Percentiles rank a stretch among this genome's conserved stretches.
Evolutionary conservation across 92 coral and sea anemone species (phyloP).

Genomic region (Epizoanthus illoricatus): DNA sequence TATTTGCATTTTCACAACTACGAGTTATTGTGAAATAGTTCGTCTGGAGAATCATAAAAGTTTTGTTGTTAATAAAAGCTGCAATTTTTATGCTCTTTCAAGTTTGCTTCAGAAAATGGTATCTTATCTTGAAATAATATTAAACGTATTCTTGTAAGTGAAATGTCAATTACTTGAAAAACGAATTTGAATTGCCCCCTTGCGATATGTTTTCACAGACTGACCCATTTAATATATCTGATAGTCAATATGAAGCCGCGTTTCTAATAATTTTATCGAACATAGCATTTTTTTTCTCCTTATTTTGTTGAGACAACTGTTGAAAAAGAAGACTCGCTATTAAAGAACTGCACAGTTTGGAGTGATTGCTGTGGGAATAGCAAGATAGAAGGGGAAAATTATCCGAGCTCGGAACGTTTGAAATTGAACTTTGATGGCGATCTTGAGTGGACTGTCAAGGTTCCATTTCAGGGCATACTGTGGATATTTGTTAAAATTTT

Average conservation of each 20-base stretch:
- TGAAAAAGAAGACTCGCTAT: not conserved
- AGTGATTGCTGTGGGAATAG: no score
- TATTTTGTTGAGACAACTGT: not conserved
- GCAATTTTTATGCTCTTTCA: not conserved
- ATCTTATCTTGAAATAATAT: no score
- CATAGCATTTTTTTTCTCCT: not conserved
- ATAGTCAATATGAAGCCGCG: not conserved
- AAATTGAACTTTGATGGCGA: conserved; percentile 12
- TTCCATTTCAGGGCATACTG: not conserved
- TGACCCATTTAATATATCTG: not conserved
- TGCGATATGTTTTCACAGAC: not conserved
- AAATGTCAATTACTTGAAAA: not conserved
- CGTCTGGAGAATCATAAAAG: not conserved
- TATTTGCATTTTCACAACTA: conserved; percentile 5
- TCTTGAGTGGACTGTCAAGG: not conserved
- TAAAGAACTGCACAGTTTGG: no score
- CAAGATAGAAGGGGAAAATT: not conserved
- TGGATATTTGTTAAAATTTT: not conserved
- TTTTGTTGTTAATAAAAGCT: not conserved
- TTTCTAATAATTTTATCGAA: not conserved
- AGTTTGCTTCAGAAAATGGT: not conserved
- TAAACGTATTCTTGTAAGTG: not conserved
- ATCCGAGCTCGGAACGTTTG: not conserved
- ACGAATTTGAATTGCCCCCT: not conserved
- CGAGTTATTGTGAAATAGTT: not conserved